Conservation (phyloP, 1,140 invertebrate species). For the Aphelenchoides fujianensis region DNA sequence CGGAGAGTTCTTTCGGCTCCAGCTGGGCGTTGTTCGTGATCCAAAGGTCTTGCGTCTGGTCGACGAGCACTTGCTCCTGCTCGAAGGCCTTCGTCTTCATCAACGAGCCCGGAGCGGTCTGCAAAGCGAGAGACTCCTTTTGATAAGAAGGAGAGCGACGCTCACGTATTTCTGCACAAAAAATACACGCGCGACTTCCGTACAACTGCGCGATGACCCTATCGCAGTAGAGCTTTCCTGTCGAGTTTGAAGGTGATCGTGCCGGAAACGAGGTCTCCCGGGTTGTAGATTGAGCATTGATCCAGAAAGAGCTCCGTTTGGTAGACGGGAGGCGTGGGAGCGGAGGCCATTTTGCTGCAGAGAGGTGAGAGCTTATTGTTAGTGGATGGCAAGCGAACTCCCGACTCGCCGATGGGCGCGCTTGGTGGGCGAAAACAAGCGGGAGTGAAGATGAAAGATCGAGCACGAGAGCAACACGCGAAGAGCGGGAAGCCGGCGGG, state of each 20-base stretch:
- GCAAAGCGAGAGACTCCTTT: too few species aligned
- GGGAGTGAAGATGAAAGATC: conserved; percentile 5
- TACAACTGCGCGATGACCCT: conserved; percentile 23
- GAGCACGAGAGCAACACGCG: background rate
- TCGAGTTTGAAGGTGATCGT: conserved; percentile 22
- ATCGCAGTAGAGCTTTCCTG: conserved; percentile 26
- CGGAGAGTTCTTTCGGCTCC: too few species aligned
- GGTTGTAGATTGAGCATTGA: conserved; percentile 33
- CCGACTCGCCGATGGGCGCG: too few species aligned
- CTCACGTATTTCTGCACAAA: conserved; percentile 30
- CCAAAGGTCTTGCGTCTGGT: conserved; percentile 14
- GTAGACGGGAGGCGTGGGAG: background rate
- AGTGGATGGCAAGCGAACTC: too few species aligned
- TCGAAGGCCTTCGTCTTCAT: conserved; percentile 6
- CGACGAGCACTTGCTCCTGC: conserved; percentile 10
- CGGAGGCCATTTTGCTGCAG: too few species aligned
- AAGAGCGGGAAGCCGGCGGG: background rate
- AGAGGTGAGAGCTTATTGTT: too few species aligned
- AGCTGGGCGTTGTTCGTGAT: background rate
- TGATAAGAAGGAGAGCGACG: background rate
- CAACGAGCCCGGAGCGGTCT: conserved; percentile 3
- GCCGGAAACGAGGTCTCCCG: conserved; percentile 23
- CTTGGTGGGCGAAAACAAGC: too few species aligned
- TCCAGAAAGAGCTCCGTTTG: conserved; percentile 23
- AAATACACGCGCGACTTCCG: conserved; percentile 29